Base-by-base conservation (phyloP, 2,888 invertebrate genomes). In the Drosophila kanekoi region DNA sequence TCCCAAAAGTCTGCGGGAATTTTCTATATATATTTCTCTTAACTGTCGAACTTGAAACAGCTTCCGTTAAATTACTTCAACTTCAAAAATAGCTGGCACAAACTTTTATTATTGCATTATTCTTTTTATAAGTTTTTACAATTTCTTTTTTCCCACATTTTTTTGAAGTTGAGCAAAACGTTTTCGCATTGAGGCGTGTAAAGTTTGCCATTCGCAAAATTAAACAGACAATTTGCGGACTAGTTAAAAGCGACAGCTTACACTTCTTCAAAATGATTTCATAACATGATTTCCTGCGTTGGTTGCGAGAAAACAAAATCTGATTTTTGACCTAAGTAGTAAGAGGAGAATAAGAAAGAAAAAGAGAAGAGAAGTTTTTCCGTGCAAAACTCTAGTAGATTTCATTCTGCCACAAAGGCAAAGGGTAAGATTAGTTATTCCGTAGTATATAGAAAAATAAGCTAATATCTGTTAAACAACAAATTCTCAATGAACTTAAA, bases 191-290 rank as follows among this genome's bases (percentile, higher is more conserved):
- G 52, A 52, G 28, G 28, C 68, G 69, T 77, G 57, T 57, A 73
- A 84, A 77, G 61, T 86, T 79, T 71, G 58, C 23, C 47, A 71
- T 65, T 81, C 66, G 47, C 18, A 32, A 66, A 73, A 77, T 79
- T 48, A 60, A 77, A 64, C 70, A 59, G 67, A 64, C 69, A 70
- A 66, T 53, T 53, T 69, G 48, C 41, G 45, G 47, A 44, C 47
- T 35, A 63, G 20, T 38, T 47, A 20, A 47, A 14, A 53, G 45
- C 37, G 37, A 35, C 28, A 53, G 33, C 5, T 59, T 33, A 9
- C 10, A 32, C 3, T 33, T 20, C 49, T 11, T 3, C n/a, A 11
- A 4, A 13, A 13, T 35, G 14, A 14, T 14, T 23, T 48, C 13
- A n/a, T 37, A 49, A 49, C 14, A 20, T 14, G 20, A 49, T 35